phyloP scores from a whole-genome alignment of 92 coral and sea anemone genomes.

The Metridium senile region DNA sequence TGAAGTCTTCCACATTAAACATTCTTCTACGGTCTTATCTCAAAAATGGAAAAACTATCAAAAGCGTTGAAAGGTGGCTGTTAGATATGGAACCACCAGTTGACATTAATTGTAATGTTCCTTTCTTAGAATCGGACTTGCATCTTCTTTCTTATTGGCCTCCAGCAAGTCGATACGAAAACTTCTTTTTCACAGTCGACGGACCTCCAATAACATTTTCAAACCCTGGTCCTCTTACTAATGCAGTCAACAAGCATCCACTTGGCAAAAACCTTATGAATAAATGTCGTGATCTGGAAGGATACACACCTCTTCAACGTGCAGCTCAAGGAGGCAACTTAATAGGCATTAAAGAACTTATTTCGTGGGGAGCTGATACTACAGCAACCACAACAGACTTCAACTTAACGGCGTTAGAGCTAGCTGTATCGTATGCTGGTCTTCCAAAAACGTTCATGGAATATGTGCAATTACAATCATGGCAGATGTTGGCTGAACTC shows the following conservation, averaged over 20 bases:
- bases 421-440: slow-evolving; percentile 41
- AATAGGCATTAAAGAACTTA: slow-evolving; percentile 22
- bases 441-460: neutral
- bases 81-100: slow-evolving; percentile 21
- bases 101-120: slow-evolving; percentile 41
- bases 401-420: slow-evolving; percentile 39
- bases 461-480: neutral
- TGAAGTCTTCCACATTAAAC: neutral
- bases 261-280: slow-evolving; percentile 20
- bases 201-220: neutral
- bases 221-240: slow-evolving; percentile 24
- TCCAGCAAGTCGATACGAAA: slow-evolving; percentile 34
- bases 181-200: slow-evolving; percentile 11
- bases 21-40: slow-evolving; percentile 13
- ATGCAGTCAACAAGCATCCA: slow-evolving; percentile 23
- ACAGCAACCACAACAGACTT: slow-evolving; percentile 8
- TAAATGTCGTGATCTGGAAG: slow-evolving; percentile 64
- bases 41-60: slow-evolving; percentile 18
- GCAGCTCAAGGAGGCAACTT: slow-evolving; percentile 79
- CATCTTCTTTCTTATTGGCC: slow-evolving; percentile 49
- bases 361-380: slow-evolving; percentile 48
- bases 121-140: slow-evolving; percentile 43
- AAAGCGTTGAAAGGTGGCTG: slow-evolving; percentile 34
- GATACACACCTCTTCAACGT: slow-evolving; percentile 61
- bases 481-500: neutral